Conservation (phyloP, 2,888 invertebrate genomes). For the Troides helena region DNA sequence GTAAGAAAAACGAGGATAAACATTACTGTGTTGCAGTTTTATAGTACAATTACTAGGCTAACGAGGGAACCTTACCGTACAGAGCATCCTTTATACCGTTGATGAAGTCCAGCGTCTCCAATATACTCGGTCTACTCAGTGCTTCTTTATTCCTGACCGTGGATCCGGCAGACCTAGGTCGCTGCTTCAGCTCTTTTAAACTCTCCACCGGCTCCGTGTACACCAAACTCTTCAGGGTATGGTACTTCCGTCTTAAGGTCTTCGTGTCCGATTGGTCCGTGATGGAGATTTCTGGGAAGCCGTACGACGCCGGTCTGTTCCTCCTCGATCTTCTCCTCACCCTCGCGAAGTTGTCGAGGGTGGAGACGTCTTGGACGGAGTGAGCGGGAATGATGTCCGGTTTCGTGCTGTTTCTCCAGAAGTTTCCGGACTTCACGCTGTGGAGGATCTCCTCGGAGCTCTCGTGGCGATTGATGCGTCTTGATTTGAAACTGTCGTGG, state of each 20-base stretch:
- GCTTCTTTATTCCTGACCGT: slow-evolving; percentile 65
- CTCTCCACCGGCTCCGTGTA: slow-evolving; percentile 70
- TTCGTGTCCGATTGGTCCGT: slow-evolving; percentile 63
- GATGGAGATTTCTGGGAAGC: slow-evolving; percentile 71
- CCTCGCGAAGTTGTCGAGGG: slow-evolving; percentile 46
- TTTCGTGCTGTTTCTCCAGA: slow-evolving; percentile 67
- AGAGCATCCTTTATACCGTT: slow-evolving; percentile 69
- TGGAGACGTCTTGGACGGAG: slow-evolving; percentile 46
- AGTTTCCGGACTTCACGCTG: slow-evolving; percentile 65
- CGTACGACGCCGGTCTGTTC: slow-evolving; percentile 56
- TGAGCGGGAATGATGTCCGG: slow-evolving; percentile 69
- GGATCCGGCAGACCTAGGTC: slow-evolving; percentile 71
- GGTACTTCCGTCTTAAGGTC: slow-evolving; percentile 49
- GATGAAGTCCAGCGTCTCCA: slow-evolving; percentile 74
- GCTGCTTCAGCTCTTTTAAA: slow-evolving; percentile 59
- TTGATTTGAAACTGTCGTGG: slow-evolving; percentile 40
- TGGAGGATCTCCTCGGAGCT: slow-evolving; percentile 67
- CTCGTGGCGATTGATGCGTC: slow-evolving; percentile 53
- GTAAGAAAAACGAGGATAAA: background rate
- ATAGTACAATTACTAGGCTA: no score
- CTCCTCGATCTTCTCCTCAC: slow-evolving; percentile 55
- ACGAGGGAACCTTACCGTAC: slow-evolving; percentile 52
- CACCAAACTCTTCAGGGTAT: slow-evolving; percentile 62
- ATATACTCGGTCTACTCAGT: slow-evolving; percentile 64
- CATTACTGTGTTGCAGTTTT: no score